A percentile compares a stretch with the other conserved stretches of the same genome.
Conservation (phyloP, 2,113 vertebrate species). For the Junco hyemalis region DNA sequence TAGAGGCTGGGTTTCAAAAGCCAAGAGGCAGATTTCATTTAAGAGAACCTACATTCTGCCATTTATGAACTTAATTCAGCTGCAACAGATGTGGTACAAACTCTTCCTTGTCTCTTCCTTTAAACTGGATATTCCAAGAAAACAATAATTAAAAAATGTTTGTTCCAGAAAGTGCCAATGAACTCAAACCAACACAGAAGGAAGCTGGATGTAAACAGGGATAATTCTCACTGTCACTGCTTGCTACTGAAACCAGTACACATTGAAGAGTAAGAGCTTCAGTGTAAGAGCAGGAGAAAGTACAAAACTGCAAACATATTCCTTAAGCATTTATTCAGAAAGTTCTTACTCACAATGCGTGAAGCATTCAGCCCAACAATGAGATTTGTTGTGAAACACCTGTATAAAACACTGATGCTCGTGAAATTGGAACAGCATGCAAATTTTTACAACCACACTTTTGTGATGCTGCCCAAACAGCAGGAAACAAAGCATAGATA, state of each 20-base stretch:
- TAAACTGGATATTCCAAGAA: neutral
- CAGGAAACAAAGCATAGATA: neutral
- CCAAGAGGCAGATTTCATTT: neutral
- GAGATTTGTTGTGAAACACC: neutral
- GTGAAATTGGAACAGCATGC: neutral
- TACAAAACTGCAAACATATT: neutral
- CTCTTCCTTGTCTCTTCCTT: neutral
- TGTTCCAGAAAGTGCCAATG: neutral
- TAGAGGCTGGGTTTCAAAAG: neutral
- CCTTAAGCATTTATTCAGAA: neutral
- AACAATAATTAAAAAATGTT: neutral
- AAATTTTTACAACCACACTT: neutral
- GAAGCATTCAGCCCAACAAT: neutral
- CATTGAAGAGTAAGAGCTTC: rapidly evolving
- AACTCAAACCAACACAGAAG: neutral
- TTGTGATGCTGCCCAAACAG: neutral
- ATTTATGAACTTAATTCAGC: neutral
- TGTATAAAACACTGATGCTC: neutral
- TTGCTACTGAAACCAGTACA: neutral
- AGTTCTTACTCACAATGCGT: neutral
- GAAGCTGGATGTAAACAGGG: neutral
- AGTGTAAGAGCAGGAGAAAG: neutral
- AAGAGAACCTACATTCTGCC: neutral
- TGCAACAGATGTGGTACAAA: neutral
- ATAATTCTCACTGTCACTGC: neutral